Evolutionary conservation across 2,888 invertebrate species (phyloP), one percentile per base, ranked within the genome.

Genomic region (Drosophila tanythrix): DNA sequence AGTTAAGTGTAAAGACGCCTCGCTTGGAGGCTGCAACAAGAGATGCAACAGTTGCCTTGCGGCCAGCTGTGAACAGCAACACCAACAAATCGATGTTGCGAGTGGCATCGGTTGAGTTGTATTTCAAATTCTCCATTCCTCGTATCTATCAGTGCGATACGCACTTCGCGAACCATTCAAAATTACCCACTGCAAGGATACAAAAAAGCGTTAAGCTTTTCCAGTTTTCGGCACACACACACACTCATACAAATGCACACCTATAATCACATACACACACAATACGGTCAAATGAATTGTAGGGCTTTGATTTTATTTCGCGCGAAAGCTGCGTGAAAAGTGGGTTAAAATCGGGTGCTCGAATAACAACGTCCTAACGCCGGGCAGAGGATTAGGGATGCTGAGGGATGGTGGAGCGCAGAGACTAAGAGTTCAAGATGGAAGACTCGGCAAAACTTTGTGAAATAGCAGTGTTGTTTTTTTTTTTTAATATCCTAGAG

Each of bases 251-350:
- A 46, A 21, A 21, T 21, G 7, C 21, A 46, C 46, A 21, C 15
- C 13, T 7, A 7, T 15, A 46, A 46, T 46, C 35, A 35, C 53
- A 35, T 10, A 33, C 8, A 53, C 4, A 38, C 18, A 35, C 64
- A 61, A 46, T 69, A 51, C 35, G 38, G 25, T 40, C 36, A 60
- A 53, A 75, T 61, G 64, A 74, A 56, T 71, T 60, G 71, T 57
- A 48, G 59, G 43, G 43, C 66, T 66, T 70, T 76, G 66, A 76
- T 76, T 76, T 71, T 63, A 52, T 63, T 71, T 63, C 40, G 46
- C 60, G 60, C 21, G 48, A 64, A 71, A 50, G 55, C 53, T 43
- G 52, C 18, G 11, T 31, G 46, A 55, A 70, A 75, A 76, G 58
- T 59, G 27, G 70, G 27, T 27, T 52, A 43, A 70, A 58, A 53